These are phyloP conservation scores for Holocentrus rufus DNA, from an alignment of 2,797 vertebrate genomes.

Conservation along the genomic window DNA sequence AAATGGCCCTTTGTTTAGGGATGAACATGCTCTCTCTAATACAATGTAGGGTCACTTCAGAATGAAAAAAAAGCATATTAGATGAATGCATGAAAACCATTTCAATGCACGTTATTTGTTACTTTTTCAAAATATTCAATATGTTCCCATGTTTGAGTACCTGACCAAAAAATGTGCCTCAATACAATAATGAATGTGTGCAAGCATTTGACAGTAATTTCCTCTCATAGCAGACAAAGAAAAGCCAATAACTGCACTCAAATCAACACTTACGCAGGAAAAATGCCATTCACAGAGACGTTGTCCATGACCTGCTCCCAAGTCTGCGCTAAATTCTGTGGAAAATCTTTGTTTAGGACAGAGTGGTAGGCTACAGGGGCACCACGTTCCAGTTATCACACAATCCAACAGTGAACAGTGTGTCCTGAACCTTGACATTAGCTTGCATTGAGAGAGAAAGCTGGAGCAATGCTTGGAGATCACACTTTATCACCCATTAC, in stretches of 20 bases:
- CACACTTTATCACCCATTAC: conserved; percentile 55
- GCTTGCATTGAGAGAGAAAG: conserved; percentile 27
- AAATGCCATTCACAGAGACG: conserved; percentile 24
- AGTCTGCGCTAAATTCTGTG: conserved; percentile 27
- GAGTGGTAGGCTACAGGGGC: conserved; percentile 33
- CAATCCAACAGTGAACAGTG: conserved; percentile 23
- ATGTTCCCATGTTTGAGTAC: not conserved
- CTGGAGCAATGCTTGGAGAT: conserved; percentile 21
- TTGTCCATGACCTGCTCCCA: not conserved
- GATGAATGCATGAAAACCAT: not conserved
- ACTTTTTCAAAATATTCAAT: not conserved
- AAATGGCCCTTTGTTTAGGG: too few relatives aligned
- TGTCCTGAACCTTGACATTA: conserved; percentile 58
- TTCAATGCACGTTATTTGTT: not conserved
- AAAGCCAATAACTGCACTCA: not conserved
- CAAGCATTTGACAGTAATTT: too few relatives aligned
- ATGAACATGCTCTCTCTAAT: too few relatives aligned
- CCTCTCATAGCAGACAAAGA: not conserved
- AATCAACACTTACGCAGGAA: not conserved
- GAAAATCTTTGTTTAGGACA: not conserved
- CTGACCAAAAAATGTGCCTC: too few relatives aligned
- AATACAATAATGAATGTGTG: too few relatives aligned
- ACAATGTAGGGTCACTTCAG: not conserved
- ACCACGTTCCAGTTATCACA: conserved; percentile 52
- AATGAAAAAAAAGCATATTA: not conserved